These are phyloP conservation scores for Setophaga kirtlandii DNA, from an alignment of 2,113 vertebrate species.

Conservation along the genomic window DNA sequence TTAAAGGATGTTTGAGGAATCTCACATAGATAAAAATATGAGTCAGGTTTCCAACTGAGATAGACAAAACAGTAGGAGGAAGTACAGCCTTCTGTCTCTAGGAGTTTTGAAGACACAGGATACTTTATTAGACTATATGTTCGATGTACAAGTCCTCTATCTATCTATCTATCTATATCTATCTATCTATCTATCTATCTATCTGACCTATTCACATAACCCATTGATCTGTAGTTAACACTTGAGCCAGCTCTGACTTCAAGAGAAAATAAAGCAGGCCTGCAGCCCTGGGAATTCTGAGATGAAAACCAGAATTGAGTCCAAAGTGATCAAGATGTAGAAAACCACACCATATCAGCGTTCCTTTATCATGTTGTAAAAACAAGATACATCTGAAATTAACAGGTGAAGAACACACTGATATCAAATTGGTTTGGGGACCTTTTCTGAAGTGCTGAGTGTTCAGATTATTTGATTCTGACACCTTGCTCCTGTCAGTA, in stretches of 20 bases:
- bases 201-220: background rate
- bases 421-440: background rate
- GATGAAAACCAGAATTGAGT: background rate
- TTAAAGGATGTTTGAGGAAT: background rate
- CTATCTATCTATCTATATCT: background rate
- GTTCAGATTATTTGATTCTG: background rate
- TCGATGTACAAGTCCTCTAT: background rate
- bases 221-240: background rate
- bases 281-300: background rate
- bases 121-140: background rate
- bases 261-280: background rate
- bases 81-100: background rate
- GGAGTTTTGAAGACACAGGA: background rate
- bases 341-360: background rate
- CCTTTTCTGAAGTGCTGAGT: background rate
- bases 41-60: background rate
- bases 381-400: background rate
- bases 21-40: background rate
- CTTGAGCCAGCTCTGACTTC: background rate
- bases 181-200: background rate
- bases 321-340: background rate
- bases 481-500: background rate
- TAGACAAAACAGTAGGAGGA: background rate
- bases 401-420: background rate
- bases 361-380: background rate